A percentile compares a stretch with the other conserved stretches of the same genome.
Conservation (phyloP, 1,140 invertebrate genomes). For the Platorchestia sp. region DNA sequence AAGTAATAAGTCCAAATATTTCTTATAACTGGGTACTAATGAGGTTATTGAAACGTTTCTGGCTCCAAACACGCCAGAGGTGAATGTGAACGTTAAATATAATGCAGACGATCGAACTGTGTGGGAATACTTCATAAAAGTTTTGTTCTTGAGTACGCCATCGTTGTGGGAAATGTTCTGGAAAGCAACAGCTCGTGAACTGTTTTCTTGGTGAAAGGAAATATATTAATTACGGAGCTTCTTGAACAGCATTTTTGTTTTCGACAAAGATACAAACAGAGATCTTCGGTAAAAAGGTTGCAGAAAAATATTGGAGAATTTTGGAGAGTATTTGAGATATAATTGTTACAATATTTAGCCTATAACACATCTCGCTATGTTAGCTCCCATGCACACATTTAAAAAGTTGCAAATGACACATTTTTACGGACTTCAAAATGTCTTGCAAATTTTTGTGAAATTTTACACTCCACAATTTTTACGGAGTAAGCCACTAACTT, state of each 20-base stretch:
- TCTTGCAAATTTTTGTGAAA: not conserved
- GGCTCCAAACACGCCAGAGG: not conserved
- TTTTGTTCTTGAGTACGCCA: not conserved
- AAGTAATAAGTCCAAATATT: conserved; percentile 43
- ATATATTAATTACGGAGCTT: not conserved
- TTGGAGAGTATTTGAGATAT: too few relatives aligned
- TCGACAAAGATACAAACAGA: not conserved
- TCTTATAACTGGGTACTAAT: conserved; percentile 14
- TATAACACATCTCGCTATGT: not conserved
- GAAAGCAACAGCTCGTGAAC: not conserved
- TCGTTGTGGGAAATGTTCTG: not conserved
- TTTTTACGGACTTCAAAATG: not conserved
- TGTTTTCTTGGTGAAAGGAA: not conserved
- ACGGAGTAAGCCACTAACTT: not conserved
- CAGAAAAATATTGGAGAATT: too few relatives aligned
- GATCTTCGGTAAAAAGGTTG: too few relatives aligned
- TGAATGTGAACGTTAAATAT: not conserved
- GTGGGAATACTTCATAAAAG: too few relatives aligned
- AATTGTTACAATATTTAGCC: not conserved
- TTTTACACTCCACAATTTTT: not conserved
- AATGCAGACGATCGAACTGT: not conserved
- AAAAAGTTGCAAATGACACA: too few relatives aligned
- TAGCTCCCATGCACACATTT: not conserved
- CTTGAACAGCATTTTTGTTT: not conserved
- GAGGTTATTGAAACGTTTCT: not conserved